Conservation (phyloP, 2,797 vertebrate species). For the Gadopsis marmoratus region DNA sequence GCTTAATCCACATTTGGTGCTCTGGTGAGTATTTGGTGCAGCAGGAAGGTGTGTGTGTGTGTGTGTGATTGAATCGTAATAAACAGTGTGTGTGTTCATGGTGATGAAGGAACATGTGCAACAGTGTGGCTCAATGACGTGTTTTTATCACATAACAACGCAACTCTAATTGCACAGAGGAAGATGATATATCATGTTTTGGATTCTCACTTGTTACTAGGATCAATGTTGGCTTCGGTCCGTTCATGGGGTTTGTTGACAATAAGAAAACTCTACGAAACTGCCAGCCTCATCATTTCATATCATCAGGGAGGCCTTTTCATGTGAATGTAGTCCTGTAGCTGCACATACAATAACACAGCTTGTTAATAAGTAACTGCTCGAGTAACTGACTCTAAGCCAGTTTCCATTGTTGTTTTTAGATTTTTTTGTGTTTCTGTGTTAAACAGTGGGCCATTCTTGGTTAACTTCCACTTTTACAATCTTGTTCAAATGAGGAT, state of each 20-base stretch:
- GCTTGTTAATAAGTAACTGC: neutral
- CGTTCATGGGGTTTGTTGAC: neutral
- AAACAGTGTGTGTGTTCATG: neutral
- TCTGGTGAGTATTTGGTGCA: neutral
- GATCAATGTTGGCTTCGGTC: neutral
- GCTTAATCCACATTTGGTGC: constrained; percentile 3
- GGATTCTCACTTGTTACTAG: no score
- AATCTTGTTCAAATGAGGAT: constrained; percentile 12
- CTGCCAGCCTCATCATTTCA: neutral
- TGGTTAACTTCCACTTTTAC: constrained; percentile 36
- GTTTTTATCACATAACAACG: neutral
- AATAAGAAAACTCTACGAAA: neutral
- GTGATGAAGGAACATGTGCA: neutral
- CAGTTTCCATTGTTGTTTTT: constrained; percentile 22
- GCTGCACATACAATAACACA: neutral
- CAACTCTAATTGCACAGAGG: neutral
- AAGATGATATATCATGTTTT: neutral
- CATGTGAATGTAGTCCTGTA: no score
- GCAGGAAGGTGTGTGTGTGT: neutral
- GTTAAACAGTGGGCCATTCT: constrained; percentile 1
- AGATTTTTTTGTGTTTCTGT: no score
- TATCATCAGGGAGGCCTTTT: neutral
- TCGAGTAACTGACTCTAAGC: neutral
- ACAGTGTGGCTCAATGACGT: neutral
- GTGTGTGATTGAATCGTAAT: neutral